Base-by-base conservation (phyloP, 2,113 vertebrate species). In the Bothrops jararaca region DNA sequence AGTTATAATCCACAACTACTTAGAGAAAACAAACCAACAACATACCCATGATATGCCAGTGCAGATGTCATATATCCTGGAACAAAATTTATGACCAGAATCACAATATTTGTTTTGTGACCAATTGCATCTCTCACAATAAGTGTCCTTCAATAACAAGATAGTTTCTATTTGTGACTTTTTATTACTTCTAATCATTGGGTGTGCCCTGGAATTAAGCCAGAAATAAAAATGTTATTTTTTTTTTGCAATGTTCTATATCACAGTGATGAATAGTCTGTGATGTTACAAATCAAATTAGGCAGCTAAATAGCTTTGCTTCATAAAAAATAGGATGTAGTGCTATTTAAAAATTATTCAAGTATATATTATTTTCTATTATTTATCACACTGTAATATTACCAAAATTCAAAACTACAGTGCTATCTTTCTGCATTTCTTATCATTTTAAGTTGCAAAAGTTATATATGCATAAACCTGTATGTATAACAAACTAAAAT, bases 271-370 rank as follows among this genome's bases (percentile, higher is more conserved):
- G 89, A 95, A 26, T 86, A 39, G 88, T 15, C 90, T 91, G 34
- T 54, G 23, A 92, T 94, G 92, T 48, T 92, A 64, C 54, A 60
- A 90, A 91, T 94, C 88, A 39, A 96, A 94, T 94, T 96, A 89
- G 29, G 89, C 89, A 93, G 91, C 95, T 95, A 95, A 96, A 92
- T 92, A 92, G 91, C 92, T 93, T 95, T 93, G 87, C 92, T 96
- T 95, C 58, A 92, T 53, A 53, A 92, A 95, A 94, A 64, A 58
- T 12, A 50, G 53, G 89, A 60, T 85, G 94, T 95, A 92, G 91
- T 93, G 94, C 95, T 95, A 93, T 91, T 94, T 60, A 45, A 48
- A 80, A 18, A 42, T 42, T 80, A 80, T 42, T 80, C n/a, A 80
- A 0, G 0, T 94, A 50, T 53, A 89, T 52, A 92, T 94, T 92